These are phyloP conservation scores for Blennius ocellaris DNA, from an alignment of 2,113 vertebrate species.

Conservation along the genomic window DNA sequence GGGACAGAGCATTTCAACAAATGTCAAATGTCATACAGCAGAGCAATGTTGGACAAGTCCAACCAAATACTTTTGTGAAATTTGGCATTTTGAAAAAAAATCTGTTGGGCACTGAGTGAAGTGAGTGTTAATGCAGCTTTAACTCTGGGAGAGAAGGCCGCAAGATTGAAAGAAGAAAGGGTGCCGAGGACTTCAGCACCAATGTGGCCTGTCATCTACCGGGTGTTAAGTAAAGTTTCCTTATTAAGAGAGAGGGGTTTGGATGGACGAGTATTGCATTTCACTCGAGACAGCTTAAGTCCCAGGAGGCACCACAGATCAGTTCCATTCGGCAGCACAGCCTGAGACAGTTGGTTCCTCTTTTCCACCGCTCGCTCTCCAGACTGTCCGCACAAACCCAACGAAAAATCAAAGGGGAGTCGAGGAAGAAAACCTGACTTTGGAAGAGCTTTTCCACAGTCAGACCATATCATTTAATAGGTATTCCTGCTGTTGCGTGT, in stretches of 20 bases:
- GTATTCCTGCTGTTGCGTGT: conserved; percentile 58
- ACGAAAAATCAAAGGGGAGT: conserved; percentile 19
- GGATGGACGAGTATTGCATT: conserved; percentile 67
- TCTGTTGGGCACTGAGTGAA: conserved; percentile 44
- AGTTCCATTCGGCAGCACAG: conserved; percentile 57
- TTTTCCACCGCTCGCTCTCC: conserved; percentile 11
- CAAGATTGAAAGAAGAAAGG: conserved; percentile 58
- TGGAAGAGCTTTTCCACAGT: conserved; percentile 24
- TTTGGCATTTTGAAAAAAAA: conserved; percentile 45
- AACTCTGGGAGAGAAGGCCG: conserved; percentile 64
- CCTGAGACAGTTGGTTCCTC: conserved; percentile 43
- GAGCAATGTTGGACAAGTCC: no score
- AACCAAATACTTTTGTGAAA: conserved; percentile 35
- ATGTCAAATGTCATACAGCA: no score
- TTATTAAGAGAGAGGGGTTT: conserved; percentile 71
- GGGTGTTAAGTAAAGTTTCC: conserved; percentile 66
- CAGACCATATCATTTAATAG: conserved; percentile 39
- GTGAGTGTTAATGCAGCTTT: conserved; percentile 80
- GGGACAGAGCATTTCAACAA: no score
- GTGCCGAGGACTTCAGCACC: conserved; percentile 46
- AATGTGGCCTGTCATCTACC: conserved; percentile 61
- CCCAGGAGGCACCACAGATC: conserved; percentile 49
- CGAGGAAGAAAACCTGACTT: background rate
- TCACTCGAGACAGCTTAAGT: conserved; percentile 68
- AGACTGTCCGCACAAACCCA: conserved; percentile 2